Conservation (phyloP, 2,113 vertebrate species). For the Pomatostomus ruficeps region DNA sequence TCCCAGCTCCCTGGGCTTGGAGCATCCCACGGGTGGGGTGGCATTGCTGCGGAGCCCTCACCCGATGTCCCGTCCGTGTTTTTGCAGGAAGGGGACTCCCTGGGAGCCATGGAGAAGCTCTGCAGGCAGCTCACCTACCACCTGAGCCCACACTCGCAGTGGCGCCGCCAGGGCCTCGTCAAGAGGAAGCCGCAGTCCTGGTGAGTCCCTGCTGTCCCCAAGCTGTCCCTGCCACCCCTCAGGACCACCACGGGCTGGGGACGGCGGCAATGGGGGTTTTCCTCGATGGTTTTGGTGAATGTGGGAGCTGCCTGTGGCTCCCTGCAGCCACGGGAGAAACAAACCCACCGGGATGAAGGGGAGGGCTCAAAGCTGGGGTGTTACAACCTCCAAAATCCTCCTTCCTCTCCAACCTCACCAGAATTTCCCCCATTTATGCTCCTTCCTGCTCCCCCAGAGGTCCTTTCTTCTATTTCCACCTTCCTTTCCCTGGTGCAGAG, state of each 20-base stretch:
- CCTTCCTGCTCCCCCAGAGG: not conserved
- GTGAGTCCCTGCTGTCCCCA: constrained; percentile 69
- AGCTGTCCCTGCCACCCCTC: fast-evolving
- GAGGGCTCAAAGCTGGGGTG: not conserved
- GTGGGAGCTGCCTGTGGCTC: not conserved
- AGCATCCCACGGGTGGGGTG: fast-evolving
- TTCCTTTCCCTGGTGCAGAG: not conserved
- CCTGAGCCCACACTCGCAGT: constrained; percentile 95
- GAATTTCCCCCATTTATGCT: fast-evolving
- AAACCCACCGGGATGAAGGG: not conserved
- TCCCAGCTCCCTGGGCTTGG: not conserved
- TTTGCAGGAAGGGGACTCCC: constrained; percentile 85
- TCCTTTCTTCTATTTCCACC: not conserved
- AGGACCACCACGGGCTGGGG: not conserved
- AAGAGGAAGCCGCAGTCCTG: constrained; percentile 95
- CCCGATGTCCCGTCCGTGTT: not conserved
- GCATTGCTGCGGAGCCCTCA: not conserved
- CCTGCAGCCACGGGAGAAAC: not conserved
- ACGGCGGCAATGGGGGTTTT: not conserved
- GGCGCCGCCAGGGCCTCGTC: constrained; percentile 87
- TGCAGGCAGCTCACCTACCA: constrained; percentile 97
- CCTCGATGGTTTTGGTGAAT: fast-evolving
- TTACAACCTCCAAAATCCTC: not conserved
- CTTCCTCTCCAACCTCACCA: not conserved
- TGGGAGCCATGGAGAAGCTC: constrained; percentile 94